Percentiles rank a stretch among this genome's conserved stretches.
Evolutionary conservation across 1,140 invertebrate genomes (phyloP).

Genomic region (Hylyphantes graminicola): DNA sequence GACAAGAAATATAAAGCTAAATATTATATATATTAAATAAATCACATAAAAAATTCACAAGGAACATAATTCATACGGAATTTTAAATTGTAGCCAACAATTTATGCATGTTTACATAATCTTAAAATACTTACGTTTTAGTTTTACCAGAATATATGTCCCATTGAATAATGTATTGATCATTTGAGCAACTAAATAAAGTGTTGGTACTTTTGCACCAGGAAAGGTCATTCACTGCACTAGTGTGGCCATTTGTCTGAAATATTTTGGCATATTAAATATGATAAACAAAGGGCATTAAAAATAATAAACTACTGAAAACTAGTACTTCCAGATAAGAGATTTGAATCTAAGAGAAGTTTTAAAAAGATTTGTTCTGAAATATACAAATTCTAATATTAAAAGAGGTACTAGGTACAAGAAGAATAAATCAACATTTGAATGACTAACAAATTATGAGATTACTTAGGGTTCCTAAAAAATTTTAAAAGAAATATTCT

Average conservation of each 20-base stretch:
- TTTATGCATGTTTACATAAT: neutral
- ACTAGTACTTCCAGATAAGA: neutral
- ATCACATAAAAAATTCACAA: too few species aligned
- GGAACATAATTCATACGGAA: too few species aligned
- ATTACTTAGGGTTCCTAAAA: too few species aligned
- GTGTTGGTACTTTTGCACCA: conserved; percentile 20
- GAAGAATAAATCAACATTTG: too few species aligned
- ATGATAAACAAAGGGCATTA: neutral
- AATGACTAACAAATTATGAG: too few species aligned
- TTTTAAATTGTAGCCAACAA: neutral
- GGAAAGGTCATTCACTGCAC: conserved; percentile 40
- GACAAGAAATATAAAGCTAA: too few species aligned
- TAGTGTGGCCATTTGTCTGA: conserved; percentile 34
- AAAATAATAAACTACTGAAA: neutral
- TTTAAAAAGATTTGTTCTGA: neutral
- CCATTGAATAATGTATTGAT: conserved; percentile 51
- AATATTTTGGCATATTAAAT: neutral
- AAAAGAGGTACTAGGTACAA: too few species aligned
- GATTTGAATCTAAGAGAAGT: neutral
- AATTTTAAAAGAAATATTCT: too few species aligned
- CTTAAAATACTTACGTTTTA: conserved; percentile 24
- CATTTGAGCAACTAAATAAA: conserved; percentile 46
- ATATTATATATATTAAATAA: too few species aligned
- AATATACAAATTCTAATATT: too few species aligned
- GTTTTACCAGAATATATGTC: conserved; percentile 7